Conservation (phyloP, 2,113 vertebrate genomes). For the Brachyistius frenatus region DNA sequence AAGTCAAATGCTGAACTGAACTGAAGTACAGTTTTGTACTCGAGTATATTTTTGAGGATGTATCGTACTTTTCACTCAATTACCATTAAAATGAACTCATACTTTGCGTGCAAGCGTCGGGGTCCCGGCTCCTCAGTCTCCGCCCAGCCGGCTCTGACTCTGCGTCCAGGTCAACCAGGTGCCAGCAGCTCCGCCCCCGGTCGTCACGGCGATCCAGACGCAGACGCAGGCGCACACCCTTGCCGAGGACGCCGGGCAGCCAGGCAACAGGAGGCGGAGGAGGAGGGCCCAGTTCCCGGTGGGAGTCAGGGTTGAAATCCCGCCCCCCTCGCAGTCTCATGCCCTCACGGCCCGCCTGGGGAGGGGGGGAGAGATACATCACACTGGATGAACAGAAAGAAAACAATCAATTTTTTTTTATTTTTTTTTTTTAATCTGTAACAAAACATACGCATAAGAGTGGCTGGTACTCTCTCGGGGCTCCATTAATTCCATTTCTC, state of each 20-base stretch:
- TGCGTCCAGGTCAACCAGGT: conserved; percentile 74
- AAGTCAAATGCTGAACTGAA: too few species aligned
- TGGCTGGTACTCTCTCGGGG: too few species aligned
- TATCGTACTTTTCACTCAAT: background rate
- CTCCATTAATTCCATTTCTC: conserved; percentile 32
- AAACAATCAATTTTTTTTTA: background rate
- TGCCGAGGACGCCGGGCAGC: conserved; percentile 73
- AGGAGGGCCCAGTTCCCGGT: conserved; percentile 42
- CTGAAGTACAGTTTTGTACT: too few species aligned
- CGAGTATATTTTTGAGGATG: too few species aligned
- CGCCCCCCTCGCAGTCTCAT: conserved; percentile 78
- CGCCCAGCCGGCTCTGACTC: conserved; percentile 42
- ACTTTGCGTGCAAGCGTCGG: conserved; percentile 66
- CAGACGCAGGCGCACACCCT: conserved; percentile 77
- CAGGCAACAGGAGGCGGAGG: conserved; percentile 61
- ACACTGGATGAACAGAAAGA: conserved; percentile 50
- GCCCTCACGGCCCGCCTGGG: conserved; percentile 52
- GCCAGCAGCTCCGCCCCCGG: conserved; percentile 75
- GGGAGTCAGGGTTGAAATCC: conserved; percentile 54
- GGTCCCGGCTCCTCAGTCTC: conserved; percentile 37
- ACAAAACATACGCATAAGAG: too few species aligned
- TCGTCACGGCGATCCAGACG: conserved; percentile 73
- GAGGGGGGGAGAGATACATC: conserved; percentile 50
- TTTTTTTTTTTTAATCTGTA: too few species aligned
- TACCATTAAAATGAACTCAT: conserved; percentile 29